Evolutionary conservation across 2,113 vertebrate species (phyloP), one percentile per base, ranked within the genome.

Genomic region (Formicarius rufipectus): DNA sequence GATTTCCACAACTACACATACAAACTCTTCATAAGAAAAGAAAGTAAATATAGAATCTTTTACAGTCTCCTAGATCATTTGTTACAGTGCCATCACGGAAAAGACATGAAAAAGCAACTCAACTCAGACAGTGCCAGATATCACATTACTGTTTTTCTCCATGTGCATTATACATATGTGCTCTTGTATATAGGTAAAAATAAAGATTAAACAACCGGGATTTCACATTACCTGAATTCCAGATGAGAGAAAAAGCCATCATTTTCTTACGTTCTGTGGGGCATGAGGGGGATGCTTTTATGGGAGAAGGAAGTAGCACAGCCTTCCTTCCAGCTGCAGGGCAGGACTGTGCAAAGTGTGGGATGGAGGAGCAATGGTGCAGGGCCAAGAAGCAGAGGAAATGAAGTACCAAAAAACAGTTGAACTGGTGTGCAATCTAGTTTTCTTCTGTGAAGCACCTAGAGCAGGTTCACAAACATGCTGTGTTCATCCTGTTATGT

Each of bases 251-350:
- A 89, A 89, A 94, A 84, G 5, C 1, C 31, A 75, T 58, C 9
- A 49, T 95, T 87, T 72, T 84, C 62, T 33, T 8, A 63, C 68
- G 52, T 68, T 67, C 66, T 33, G 27, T 55, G 23, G 37, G n/a
- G 33, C 50, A 45, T 0, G 1, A 25, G 6, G 20, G 25, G 23
- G 53, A 62, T 60, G 62, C n/a, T 87, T 75, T 87, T 47, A 40
- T 23, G 24, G 78, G 13, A 87, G 39, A 76, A 95, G 87, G 87
- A 93, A 95, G 84, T 8, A 90, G n/a, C 4, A 27, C 31, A 83
- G 78, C 40, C 74, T 78, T 72, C 67, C 62, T 55, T 78, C 49
- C 81, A 93, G 92, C 69, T 89, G 56, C 49, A 68, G 40, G 62
- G 44, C 53, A 84, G 60, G 31, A 82, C 81, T 16, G 8, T 14